These are phyloP conservation scores for Agapostemon virescens DNA, from an alignment of 2,888 invertebrate species.

Conservation along the genomic window DNA sequence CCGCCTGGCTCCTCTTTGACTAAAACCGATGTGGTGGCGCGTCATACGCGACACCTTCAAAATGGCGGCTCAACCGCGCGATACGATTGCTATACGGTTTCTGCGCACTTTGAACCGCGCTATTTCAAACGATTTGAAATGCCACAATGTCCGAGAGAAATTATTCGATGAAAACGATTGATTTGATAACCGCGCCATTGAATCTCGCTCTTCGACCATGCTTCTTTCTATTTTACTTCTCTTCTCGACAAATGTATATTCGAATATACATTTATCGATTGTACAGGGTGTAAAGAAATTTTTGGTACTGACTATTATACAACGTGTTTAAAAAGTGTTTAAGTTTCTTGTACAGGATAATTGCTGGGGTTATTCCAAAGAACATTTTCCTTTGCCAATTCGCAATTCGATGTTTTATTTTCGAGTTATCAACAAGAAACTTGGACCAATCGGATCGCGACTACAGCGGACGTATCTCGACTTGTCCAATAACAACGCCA, in stretches of 20 bases:
- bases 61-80: slow-evolving; percentile 52
- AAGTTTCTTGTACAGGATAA: too few species aligned
- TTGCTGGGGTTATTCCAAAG: too few species aligned
- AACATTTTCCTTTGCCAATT: too few species aligned
- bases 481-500: too few species aligned
- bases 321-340: too few species aligned
- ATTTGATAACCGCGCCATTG: background rate
- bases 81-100: background rate
- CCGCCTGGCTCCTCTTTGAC: slow-evolving; percentile 42
- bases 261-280: background rate
- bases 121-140: slow-evolving; percentile 12
- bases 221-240: background rate
- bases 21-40: slow-evolving; percentile 47
- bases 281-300: too few species aligned
- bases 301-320: too few species aligned
- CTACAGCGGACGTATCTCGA: too few species aligned
- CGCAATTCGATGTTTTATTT: too few species aligned
- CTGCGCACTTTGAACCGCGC: slow-evolving; percentile 32
- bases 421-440: too few species aligned
- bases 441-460: too few species aligned
- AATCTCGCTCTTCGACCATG: background rate
- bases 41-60: slow-evolving; percentile 43
- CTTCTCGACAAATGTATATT: background rate
- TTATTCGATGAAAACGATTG: slow-evolving; percentile 6
- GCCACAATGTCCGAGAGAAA: background rate